phyloP scores from a whole-genome alignment of 1,140 invertebrate species.

The Halesus radiatus region DNA sequence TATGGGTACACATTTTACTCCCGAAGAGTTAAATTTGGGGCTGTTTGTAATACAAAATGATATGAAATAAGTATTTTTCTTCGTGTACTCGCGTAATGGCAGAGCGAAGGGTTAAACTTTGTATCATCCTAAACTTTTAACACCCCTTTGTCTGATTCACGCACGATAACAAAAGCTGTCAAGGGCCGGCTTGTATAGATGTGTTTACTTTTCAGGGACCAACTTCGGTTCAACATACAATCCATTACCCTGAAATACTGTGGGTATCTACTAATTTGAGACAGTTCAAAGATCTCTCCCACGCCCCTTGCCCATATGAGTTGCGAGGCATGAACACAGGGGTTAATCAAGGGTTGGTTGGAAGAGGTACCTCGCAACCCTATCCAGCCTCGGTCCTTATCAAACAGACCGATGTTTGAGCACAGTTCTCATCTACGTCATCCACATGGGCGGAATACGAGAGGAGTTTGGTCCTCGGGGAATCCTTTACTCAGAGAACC shows the following conservation, averaged over 20 bases:
- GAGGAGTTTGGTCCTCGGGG: constrained; percentile 4
- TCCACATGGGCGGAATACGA: background rate
- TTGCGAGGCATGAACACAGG: background rate
- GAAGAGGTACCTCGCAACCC: background rate
- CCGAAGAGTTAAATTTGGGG: too few species aligned
- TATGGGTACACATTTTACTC: too few species aligned
- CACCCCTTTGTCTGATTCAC: too few species aligned
- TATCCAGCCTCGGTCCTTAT: background rate
- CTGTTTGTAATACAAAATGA: too few species aligned
- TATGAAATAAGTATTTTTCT: too few species aligned
- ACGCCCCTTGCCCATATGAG: background rate
- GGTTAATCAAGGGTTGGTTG: background rate
- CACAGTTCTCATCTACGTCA: background rate
- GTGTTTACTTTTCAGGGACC: too few species aligned
- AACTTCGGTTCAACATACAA: too few species aligned
- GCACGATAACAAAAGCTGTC: too few species aligned
- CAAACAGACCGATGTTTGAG: background rate
- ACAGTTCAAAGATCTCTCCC: constrained; percentile 11
- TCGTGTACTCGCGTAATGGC: too few species aligned
- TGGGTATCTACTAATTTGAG: background rate
- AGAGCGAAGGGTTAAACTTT: too few species aligned
- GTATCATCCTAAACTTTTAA: too few species aligned
- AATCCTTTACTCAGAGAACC: background rate
- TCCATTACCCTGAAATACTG: background rate
- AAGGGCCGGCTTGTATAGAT: too few species aligned